A percentile compares a stretch with the other conserved stretches of the same genome.
These are phyloP conservation scores for Atethmia centrago DNA, from an alignment of 2,888 invertebrate genomes.

Conservation along the genomic window DNA sequence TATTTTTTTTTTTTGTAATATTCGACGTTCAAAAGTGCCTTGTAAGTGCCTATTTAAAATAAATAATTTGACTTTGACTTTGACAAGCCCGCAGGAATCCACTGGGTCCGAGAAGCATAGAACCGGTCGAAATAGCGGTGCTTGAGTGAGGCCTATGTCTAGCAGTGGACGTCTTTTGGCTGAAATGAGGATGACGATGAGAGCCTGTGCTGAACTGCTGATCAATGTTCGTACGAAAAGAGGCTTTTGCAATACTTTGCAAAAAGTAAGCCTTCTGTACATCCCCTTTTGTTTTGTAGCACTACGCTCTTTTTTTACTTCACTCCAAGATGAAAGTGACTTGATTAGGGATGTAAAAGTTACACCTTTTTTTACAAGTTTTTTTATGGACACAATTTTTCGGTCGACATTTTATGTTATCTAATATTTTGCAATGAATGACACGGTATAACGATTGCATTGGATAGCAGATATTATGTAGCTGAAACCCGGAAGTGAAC, in stretches of 20 bases:
- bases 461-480: not conserved
- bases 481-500: not conserved
- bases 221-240: no score
- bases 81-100: no score
- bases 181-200: no score
- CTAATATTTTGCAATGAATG: not conserved
- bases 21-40: no score
- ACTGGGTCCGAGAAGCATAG: no score
- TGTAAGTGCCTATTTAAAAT: no score
- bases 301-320: slow-evolving; percentile 18
- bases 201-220: no score
- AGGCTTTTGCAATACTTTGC: not conserved
- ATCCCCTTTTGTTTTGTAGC: not conserved
- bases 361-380: slow-evolving; percentile 41
- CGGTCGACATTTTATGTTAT: not conserved
- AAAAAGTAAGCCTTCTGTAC: not conserved
- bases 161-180: no score
- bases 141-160: no score
- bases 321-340: slow-evolving; percentile 30
- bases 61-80: no score
- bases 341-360: slow-evolving; percentile 46
- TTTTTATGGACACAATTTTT: slow-evolving; percentile 24
- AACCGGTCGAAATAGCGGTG: no score
- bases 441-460: not conserved
- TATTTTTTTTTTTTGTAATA: no score